Evolutionary conservation across 1,140 invertebrate species (phyloP).

Genomic region (Oncopodura yosiiana): DNA sequence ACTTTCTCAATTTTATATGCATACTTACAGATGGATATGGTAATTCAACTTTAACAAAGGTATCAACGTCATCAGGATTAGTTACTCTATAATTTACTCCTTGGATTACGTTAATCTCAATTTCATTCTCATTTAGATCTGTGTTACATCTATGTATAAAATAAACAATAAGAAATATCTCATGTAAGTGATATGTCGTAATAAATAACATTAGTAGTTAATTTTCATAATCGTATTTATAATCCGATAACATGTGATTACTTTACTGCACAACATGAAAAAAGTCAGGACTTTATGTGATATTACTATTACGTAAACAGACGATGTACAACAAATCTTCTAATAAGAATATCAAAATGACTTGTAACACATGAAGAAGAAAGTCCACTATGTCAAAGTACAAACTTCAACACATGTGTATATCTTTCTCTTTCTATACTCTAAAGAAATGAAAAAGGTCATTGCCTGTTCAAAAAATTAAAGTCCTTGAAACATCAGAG

Average conservation of each 20-base stretch:
- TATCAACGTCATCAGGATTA: slow-evolving; percentile 81
- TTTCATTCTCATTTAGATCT: slow-evolving; percentile 80
- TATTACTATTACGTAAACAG: too few species aligned
- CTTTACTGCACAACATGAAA: neutral
- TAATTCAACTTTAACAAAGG: slow-evolving; percentile 88
- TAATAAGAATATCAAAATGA: too few species aligned
- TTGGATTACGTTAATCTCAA: slow-evolving; percentile 74
- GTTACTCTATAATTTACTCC: slow-evolving; percentile 78
- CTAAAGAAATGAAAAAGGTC: too few species aligned
- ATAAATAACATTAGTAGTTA: neutral
- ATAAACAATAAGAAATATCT: slow-evolving; percentile 13
- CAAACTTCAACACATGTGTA: too few species aligned
- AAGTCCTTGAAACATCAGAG: too few species aligned
- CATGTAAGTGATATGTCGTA: neutral
- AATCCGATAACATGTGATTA: neutral
- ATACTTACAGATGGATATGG: slow-evolving; percentile 68
- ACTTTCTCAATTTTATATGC: slow-evolving; percentile 2
- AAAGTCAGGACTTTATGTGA: slow-evolving; percentile 3
- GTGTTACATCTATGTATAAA: slow-evolving; percentile 63
- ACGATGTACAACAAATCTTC: too few species aligned
- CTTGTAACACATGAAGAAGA: too few species aligned
- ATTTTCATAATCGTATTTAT: neutral
- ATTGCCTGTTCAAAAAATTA: too few species aligned
- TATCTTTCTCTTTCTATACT: too few species aligned
- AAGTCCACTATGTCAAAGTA: too few species aligned